These are phyloP conservation scores for Neotoxoptera formosana DNA, from an alignment of 1,140 invertebrate genomes.

Conservation along the genomic window DNA sequence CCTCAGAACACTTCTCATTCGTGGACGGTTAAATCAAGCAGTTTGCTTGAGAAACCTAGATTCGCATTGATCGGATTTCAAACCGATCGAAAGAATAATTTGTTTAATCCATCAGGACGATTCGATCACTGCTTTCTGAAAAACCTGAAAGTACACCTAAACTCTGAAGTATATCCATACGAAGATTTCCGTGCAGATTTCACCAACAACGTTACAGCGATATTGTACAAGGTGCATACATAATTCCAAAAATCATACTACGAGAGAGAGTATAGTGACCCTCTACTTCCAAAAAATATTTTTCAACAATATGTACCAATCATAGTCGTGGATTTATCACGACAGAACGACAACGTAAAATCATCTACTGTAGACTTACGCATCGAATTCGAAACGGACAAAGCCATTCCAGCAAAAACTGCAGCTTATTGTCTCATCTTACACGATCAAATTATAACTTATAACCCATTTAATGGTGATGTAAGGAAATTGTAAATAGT, in stretches of 20 bases:
- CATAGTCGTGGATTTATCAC: no score
- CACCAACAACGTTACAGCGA: neutral
- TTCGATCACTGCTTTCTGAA: slow-evolving; percentile 61
- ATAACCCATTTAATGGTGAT: slow-evolving; percentile 60
- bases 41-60: slow-evolving; percentile 61
- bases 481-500: slow-evolving; percentile 30
- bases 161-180: slow-evolving; percentile 60
- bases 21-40: slow-evolving; percentile 62
- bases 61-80: slow-evolving; percentile 60
- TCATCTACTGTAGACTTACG: slow-evolving; percentile 60
- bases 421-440: slow-evolving; percentile 63
- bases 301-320: slow-evolving; percentile 59
- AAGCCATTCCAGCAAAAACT: slow-evolving; percentile 61
- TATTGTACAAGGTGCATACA: slow-evolving; percentile 62
- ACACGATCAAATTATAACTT: slow-evolving; percentile 62
- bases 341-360: slow-evolving; percentile 61
- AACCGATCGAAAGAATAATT: neutral
- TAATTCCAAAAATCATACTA: slow-evolving; percentile 62
- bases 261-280: slow-evolving; percentile 52
- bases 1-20: slow-evolving; percentile 59
- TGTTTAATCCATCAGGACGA: slow-evolving; percentile 31
- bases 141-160: slow-evolving; percentile 63
- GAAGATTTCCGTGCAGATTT: slow-evolving; percentile 59
- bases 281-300: slow-evolving; percentile 56
- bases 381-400: slow-evolving; percentile 61